A percentile compares a stretch with the other conserved stretches of the same genome.
These are phyloP conservation scores for Oncorhynchus gorbuscha DNA, from an alignment of 2,113 vertebrate species.

Conservation along the genomic window DNA sequence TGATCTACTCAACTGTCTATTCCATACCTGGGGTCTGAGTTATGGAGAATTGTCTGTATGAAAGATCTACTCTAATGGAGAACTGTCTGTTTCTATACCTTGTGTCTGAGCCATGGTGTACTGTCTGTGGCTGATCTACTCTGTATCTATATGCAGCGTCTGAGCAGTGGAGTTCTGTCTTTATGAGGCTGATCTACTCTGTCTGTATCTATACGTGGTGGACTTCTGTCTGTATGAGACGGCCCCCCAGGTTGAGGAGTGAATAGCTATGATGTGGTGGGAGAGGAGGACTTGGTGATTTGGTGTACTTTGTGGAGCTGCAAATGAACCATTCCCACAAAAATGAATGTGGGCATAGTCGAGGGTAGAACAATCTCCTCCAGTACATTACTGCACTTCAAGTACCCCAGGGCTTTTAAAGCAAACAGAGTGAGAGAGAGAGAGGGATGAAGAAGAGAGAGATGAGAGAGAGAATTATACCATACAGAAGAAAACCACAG, in stretches of 20 bases:
- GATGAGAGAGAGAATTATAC: not conserved
- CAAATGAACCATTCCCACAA: constrained; percentile 48
- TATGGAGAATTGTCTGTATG: no score
- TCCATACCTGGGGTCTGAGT: no score
- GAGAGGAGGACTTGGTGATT: constrained; percentile 38
- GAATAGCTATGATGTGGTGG: constrained; percentile 57
- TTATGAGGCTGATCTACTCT: not conserved
- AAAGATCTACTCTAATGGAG: no score
- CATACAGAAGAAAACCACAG: no score
- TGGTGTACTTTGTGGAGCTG: constrained; percentile 30
- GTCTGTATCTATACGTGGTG: not conserved
- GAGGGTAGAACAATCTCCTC: constrained; percentile 28
- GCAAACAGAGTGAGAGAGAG: not conserved
- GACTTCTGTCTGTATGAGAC: not conserved
- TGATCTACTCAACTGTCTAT: no score
- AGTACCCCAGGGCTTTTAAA: not conserved
- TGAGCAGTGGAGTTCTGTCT: not conserved
- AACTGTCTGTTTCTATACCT: not conserved
- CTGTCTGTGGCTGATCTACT: not conserved
- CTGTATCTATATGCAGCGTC: not conserved
- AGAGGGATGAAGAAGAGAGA: not conserved
- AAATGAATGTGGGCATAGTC: constrained; percentile 42
- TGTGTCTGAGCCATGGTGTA: not conserved
- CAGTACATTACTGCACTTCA: not conserved
- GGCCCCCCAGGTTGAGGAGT: constrained; percentile 43